Conservation (phyloP, 2,888 invertebrate genomes). For the Cactoblastis cactorum region DNA sequence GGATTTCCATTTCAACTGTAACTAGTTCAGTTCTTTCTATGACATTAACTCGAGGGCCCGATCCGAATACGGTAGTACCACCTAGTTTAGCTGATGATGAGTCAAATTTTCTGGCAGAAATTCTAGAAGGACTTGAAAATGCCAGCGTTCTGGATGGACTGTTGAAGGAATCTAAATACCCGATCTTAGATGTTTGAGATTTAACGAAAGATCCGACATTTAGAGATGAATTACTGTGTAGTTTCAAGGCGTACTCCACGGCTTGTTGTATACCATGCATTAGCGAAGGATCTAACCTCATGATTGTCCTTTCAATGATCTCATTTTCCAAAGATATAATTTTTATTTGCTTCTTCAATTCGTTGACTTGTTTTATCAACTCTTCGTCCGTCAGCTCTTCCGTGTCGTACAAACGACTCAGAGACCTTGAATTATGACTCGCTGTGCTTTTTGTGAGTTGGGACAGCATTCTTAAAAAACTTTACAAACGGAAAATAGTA, state of each 20-base stretch:
- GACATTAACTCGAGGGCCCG: conserved; percentile 68
- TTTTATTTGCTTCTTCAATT: conserved; percentile 47
- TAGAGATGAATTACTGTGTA: conserved; percentile 44
- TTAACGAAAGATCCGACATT: conserved; percentile 45
- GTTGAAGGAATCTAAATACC: conserved; percentile 36
- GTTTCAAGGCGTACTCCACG: conserved; percentile 53
- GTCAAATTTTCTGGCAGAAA: conserved; percentile 52
- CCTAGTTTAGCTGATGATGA: conserved; percentile 56
- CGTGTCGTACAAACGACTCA: conserved; percentile 41
- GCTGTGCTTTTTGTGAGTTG: conserved; percentile 36
- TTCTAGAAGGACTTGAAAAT: conserved; percentile 33
- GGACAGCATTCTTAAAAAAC: conserved; percentile 14
- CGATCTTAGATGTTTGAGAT: conserved; percentile 48
- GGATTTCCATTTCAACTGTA: conserved; percentile 67
- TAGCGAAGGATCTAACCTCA: conserved; percentile 61
- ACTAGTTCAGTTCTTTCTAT: conserved; percentile 73
- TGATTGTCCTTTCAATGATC: conserved; percentile 67
- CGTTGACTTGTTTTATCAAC: conserved; percentile 50
- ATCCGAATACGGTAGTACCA: conserved; percentile 49
- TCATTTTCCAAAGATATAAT: conserved; percentile 71
- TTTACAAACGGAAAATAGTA: conserved; percentile 9
- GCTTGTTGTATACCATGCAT: conserved; percentile 69
- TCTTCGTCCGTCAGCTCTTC: conserved; percentile 56
- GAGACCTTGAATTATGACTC: conserved; percentile 52
- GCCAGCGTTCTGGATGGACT: conserved; percentile 47